phyloP scores from a whole-genome alignment of 2,113 vertebrate species.

The Abramis brama region DNA sequence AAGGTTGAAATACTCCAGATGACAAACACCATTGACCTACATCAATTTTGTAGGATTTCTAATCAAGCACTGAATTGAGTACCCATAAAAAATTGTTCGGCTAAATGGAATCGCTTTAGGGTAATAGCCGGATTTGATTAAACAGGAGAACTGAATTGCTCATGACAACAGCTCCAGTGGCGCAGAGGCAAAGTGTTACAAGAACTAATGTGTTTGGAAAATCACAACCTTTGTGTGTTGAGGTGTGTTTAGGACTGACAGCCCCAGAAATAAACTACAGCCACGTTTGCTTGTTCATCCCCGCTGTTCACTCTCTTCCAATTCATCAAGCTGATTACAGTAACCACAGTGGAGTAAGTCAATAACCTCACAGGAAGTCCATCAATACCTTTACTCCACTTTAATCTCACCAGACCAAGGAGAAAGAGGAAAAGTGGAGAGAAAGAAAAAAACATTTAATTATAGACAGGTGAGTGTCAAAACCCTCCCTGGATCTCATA shows the following conservation, averaged over 20 bases:
- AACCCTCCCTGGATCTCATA: not conserved
- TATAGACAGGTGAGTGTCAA: not conserved
- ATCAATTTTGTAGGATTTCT: not conserved
- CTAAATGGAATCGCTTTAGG: not conserved
- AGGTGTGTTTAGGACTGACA: not conserved
- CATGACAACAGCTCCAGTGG: not conserved
- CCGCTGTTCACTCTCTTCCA: slow-evolving; percentile 1
- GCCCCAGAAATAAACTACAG: not conserved
- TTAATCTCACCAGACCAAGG: slow-evolving; percentile 38
- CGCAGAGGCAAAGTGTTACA: not conserved
- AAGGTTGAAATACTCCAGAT: not conserved
- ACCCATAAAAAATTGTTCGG: not conserved
- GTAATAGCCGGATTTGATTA: not conserved
- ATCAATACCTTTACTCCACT: slow-evolving; percentile 53
- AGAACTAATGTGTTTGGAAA: not conserved
- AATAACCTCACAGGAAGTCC: slow-evolving; percentile 52
- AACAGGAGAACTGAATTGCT: not conserved
- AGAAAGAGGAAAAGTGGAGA: not conserved
- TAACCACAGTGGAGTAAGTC: slow-evolving; percentile 51
- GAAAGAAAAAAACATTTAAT: not conserved
- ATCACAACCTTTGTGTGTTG: slow-evolving; percentile 9
- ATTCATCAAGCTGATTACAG: slow-evolving; percentile 57
- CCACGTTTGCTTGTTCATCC: slow-evolving; percentile 17
- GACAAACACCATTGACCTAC: not conserved
- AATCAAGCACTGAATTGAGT: not conserved